These are phyloP conservation scores for Creontiades dilutus DNA, from an alignment of 2,888 invertebrate species.

Conservation along the genomic window DNA sequence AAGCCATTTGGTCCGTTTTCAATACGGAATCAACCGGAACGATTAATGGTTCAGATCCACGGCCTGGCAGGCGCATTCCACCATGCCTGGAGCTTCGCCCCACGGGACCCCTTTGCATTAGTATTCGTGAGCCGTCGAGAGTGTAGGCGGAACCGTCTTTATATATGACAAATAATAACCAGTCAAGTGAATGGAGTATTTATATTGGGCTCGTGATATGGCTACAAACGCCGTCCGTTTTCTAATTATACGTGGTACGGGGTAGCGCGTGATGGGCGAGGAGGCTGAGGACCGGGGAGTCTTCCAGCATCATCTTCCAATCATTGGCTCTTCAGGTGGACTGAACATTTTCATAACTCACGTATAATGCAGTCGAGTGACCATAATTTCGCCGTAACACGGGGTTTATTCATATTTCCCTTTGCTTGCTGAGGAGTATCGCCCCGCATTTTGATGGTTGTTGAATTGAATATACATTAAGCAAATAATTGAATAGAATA, in stretches of 20 bases:
- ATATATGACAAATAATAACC: conserved; percentile 71
- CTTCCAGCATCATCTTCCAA: conserved; percentile 22
- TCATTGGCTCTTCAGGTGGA: not conserved
- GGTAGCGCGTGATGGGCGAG: conserved; percentile 1
- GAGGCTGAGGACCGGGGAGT: not conserved
- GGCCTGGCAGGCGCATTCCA: conserved; percentile 51
- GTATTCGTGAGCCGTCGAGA: conserved; percentile 61
- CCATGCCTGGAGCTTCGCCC: conserved; percentile 2
- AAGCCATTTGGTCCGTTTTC: not conserved
- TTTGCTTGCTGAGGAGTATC: too few relatives aligned
- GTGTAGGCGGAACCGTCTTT: conserved; percentile 70
- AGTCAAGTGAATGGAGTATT: conserved; percentile 68
- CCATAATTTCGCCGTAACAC: too few relatives aligned
- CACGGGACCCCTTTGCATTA: conserved; percentile 52
- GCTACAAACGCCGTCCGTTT: conserved; percentile 64
- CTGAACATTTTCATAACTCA: not conserved
- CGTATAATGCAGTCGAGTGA: not conserved
- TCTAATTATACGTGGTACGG: conserved; percentile 45
- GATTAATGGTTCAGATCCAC: conserved; percentile 52
- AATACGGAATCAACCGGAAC: not conserved
- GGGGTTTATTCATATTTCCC: too few relatives aligned
- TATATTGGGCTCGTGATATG: conserved; percentile 69
- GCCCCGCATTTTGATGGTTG: too few relatives aligned
- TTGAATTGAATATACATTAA: too few relatives aligned
- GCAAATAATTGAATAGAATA: too few relatives aligned